phyloP scores from a whole-genome alignment of 2,113 vertebrate species.

The Nettapus auritus region DNA sequence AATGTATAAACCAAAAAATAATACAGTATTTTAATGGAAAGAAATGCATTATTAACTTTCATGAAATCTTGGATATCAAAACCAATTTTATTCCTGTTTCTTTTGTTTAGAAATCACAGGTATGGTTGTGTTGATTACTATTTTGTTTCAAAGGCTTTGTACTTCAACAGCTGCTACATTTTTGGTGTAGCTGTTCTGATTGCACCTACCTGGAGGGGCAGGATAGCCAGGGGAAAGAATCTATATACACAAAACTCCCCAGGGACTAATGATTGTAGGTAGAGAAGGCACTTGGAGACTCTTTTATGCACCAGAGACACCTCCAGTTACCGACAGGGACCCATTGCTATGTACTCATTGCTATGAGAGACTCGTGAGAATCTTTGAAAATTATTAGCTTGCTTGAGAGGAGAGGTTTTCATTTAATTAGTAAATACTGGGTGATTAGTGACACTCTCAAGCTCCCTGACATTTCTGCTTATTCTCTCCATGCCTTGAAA shows the following conservation, averaged over 20 bases:
- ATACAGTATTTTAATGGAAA: not conserved
- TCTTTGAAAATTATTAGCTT: not conserved
- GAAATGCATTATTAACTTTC: not conserved
- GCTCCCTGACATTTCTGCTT: not conserved
- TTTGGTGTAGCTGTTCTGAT: not conserved
- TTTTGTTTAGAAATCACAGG: not conserved
- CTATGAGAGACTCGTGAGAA: not conserved
- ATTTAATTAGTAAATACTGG: not conserved
- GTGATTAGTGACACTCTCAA: not conserved
- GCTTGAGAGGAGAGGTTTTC: not conserved
- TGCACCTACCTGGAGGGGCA: not conserved
- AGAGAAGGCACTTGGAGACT: not conserved
- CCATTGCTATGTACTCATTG: not conserved
- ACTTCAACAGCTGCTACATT: not conserved
- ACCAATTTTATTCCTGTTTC: not conserved
- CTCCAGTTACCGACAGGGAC: fast-evolving
- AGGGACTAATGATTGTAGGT: not conserved
- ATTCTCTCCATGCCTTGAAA: not conserved
- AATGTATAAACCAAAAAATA: not conserved
- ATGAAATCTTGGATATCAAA: not conserved
- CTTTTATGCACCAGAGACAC: not conserved
- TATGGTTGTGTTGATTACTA: not conserved
- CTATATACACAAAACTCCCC: not conserved
- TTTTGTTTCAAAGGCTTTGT: not conserved
- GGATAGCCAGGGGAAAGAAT: not conserved